These are phyloP conservation scores for Polyodon spathula DNA, from an alignment of 2,113 vertebrate genomes.

Conservation along the genomic window DNA sequence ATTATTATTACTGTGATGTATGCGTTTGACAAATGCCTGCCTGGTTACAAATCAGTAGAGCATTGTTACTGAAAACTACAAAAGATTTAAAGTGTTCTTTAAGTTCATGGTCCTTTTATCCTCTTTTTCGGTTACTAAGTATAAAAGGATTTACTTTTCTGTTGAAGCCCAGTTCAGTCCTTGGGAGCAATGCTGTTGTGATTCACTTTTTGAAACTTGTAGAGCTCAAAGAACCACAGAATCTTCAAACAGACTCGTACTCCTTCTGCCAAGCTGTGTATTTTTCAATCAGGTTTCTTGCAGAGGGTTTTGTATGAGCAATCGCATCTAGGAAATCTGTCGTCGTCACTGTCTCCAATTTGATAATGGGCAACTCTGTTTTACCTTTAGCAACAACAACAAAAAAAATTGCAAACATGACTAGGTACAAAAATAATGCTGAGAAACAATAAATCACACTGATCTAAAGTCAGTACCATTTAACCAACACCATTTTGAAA, in stretches of 20 bases:
- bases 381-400: slow-evolving; percentile 43
- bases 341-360: slow-evolving; percentile 74
- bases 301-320: slow-evolving; percentile 80
- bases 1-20: too few relatives aligned
- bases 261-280: slow-evolving; percentile 80
- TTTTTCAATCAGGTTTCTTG: slow-evolving; percentile 67
- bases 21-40: too few relatives aligned
- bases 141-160: too few relatives aligned
- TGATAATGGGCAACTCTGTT: slow-evolving; percentile 44
- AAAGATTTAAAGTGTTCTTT: too few relatives aligned
- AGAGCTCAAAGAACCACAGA: neutral
- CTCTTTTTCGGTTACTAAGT: too few relatives aligned
- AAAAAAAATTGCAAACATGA: slow-evolving; percentile 18
- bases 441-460: neutral
- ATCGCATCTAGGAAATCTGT: slow-evolving; percentile 78
- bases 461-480: too few relatives aligned
- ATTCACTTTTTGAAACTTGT: neutral
- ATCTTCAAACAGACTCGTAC: slow-evolving; percentile 73
- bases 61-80: too few relatives aligned
- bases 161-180: too few relatives aligned
- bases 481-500: too few relatives aligned
- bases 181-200: too few relatives aligned
- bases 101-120: too few relatives aligned
- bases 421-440: slow-evolving; percentile 2
- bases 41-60: too few relatives aligned